Evolutionary conservation across 2,113 vertebrate genomes (phyloP), one percentile per base, ranked within the genome.

Genomic region (Zapornia atra): DNA sequence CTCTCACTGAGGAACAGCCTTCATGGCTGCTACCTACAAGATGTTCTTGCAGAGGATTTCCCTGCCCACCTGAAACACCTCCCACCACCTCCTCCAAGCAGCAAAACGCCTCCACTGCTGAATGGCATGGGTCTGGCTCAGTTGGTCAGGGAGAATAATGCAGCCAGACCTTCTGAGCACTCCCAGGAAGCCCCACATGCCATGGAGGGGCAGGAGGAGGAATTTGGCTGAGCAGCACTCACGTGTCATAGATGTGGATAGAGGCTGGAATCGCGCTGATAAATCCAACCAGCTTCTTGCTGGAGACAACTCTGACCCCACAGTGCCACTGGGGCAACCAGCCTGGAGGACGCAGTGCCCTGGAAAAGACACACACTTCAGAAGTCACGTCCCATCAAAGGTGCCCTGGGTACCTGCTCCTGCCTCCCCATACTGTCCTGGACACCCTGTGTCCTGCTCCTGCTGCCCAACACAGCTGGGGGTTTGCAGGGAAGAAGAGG

Each of bases 251-350:
- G 98, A 99, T 99, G 88, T 98, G 98, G 93, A 99, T 99, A 36
- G 94, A 98, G 93, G 99, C 99, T 56, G 99, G 99, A 94, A 99
- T 99, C 15, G 99, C 99, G 15, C 99, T 99, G 98, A 99, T 99
- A 94, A 99, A 99, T 34, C 99, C 99, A 40, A 99, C 99, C 81
- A 99, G 98, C 91, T 99, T 99, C 96, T 99, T 99, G 98, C 99
- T 99, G 66, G 99, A 99, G 95, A 99, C 98, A 51, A 99, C 99
- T 56, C 99, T 98, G 91, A 99, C 99, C 8, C 99, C 99, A 29
- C 99, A 99, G 92, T 99, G 99, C 99, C 99, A 99, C 97, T 99
- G 99, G 28, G 98, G 99, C 94, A 99, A 96, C 99, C 99, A 99
- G 90, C 99, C 99, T 0, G 99, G 99, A 15, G 99, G 99, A 90